Conservation (phyloP, 2,113 vertebrate genomes). For the Siniperca knerii region DNA sequence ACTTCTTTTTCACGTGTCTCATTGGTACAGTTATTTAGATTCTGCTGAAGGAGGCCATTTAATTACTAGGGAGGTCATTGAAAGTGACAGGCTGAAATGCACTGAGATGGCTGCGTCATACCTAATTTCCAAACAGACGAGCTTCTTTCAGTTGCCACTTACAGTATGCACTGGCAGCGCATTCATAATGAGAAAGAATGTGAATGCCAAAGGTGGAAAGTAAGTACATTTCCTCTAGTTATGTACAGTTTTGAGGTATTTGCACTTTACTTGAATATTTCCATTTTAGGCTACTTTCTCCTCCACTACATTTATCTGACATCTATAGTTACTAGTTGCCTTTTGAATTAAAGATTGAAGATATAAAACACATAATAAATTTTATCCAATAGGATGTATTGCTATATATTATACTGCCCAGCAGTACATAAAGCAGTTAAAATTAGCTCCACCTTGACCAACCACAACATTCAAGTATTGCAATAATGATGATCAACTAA, state of each 20-base stretch:
- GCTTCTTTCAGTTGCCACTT: background rate
- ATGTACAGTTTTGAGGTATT: background rate
- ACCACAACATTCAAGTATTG: background rate
- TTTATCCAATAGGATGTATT: background rate
- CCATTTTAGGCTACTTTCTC: background rate
- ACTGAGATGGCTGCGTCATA: background rate
- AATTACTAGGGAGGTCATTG: background rate
- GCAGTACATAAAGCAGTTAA: background rate
- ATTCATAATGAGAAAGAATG: background rate
- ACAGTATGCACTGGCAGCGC: background rate
- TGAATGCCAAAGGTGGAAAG: too few species aligned
- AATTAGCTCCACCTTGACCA: background rate
- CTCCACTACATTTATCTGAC: background rate
- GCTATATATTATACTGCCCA: background rate
- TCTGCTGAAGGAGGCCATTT: constrained; percentile 10
- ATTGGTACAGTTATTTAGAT: background rate
- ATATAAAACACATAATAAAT: background rate
- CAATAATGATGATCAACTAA: background rate
- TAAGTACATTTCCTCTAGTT: too few species aligned
- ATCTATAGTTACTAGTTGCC: background rate
- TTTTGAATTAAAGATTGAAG: background rate
- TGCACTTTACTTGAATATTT: background rate
- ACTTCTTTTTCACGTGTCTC: background rate
- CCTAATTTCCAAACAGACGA: background rate
- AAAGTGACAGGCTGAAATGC: background rate